A percentile compares a stretch with the other conserved stretches of the same genome.
Conservation (phyloP, 2,113 vertebrate species). For the Xiphophorus hellerii region DNA sequence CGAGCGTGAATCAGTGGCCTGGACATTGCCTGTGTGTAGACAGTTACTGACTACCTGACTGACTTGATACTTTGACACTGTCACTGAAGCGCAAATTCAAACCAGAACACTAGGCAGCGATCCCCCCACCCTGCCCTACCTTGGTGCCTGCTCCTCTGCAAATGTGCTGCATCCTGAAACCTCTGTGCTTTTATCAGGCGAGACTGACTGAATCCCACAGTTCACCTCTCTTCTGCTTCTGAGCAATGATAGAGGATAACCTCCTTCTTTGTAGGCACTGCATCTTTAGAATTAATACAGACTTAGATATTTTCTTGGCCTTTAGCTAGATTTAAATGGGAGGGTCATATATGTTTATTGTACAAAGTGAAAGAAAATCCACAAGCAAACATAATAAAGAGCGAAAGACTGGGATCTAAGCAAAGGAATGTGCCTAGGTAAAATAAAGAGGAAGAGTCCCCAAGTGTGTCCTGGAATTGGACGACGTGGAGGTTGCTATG, state of each 20-base stretch:
- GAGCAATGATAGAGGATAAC: constrained; percentile 35
- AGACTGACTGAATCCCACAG: constrained; percentile 49
- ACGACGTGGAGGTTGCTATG: constrained; percentile 69
- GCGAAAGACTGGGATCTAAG: constrained; percentile 24
- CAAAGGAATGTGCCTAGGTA: constrained; percentile 61
- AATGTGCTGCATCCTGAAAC: constrained; percentile 26
- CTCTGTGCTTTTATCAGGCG: constrained; percentile 25
- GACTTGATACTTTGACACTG: constrained; percentile 51
- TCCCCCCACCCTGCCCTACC: too few species aligned
- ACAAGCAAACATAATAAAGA: constrained; percentile 19
- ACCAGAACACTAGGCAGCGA: constrained; percentile 11
- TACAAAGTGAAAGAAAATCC: constrained; percentile 9
- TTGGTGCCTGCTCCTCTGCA: not conserved
- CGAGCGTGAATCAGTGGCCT: constrained; percentile 49
- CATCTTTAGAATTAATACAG: constrained; percentile 44
- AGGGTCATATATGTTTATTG: constrained; percentile 19
- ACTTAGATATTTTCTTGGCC: constrained; percentile 47
- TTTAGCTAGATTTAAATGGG: constrained; percentile 54
- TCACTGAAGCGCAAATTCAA: constrained; percentile 38
- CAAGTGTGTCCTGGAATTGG: constrained; percentile 70
- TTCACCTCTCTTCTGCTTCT: constrained; percentile 35
- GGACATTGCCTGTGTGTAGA: constrained; percentile 28
- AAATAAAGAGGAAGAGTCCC: constrained; percentile 57
- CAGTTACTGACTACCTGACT: constrained; percentile 40
- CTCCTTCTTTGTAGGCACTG: constrained; percentile 24